Conservation (phyloP, 2,113 vertebrate species). For the Poecilia latipinna region DNA sequence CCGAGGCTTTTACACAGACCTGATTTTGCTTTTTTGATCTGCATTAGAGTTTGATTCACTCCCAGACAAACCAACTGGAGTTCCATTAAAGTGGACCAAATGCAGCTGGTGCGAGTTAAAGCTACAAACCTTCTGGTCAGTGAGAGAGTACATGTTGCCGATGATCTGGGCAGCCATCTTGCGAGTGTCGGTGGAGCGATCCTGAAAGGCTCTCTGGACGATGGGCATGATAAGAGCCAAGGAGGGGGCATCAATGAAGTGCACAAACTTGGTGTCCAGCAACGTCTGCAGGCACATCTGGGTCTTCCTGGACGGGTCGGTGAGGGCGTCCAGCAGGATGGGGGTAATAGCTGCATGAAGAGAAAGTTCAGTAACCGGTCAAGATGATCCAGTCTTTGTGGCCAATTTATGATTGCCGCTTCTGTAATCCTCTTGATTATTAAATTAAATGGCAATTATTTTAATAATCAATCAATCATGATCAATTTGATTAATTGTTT, state of each 20-base stretch:
- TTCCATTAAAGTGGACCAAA: too few species aligned
- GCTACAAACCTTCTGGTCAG: constrained; percentile 92
- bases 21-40: too few species aligned
- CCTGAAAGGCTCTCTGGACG: constrained; percentile 97
- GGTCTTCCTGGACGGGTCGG: constrained; percentile 93
- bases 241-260: constrained; percentile 97
- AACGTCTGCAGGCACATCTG: constrained; percentile 96
- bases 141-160: constrained; percentile 99
- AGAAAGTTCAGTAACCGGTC: neutral
- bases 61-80: too few species aligned
- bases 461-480: too few species aligned
- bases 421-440: too few species aligned
- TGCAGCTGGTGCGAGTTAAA: neutral
- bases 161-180: constrained; percentile 99
- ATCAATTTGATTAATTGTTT: too few species aligned
- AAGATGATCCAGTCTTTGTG: too few species aligned
- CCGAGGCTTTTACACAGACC: too few species aligned
- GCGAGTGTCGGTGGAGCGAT: constrained; percentile 96
- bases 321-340: constrained; percentile 93
- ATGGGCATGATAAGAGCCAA: constrained; percentile 99
- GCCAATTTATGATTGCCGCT: too few species aligned
- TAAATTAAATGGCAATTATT: too few species aligned
- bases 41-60: too few species aligned
- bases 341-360: constrained; percentile 89
- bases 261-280: constrained; percentile 97